Percentiles rank a stretch among this genome's conserved stretches.
Evolutionary conservation across 2,888 invertebrate species (phyloP).

Genomic region (Trimorus sp.): DNA sequence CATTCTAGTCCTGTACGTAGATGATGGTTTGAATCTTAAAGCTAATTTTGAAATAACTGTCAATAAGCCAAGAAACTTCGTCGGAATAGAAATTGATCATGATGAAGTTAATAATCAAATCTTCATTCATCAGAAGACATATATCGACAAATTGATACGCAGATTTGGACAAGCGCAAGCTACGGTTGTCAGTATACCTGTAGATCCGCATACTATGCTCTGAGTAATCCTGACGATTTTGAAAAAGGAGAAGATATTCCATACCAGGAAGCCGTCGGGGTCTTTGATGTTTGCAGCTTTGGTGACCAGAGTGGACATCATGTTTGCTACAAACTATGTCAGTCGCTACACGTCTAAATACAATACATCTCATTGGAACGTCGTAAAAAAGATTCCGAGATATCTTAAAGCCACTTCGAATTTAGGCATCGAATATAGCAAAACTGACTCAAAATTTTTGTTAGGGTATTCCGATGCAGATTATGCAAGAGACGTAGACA

Average conservation of each 20-base stretch:
- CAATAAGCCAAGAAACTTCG: neutral
- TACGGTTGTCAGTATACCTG: conserved; percentile 34
- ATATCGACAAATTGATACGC: conserved; percentile 33
- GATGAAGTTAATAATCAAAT: conserved; percentile 8
- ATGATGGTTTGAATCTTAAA: conserved; percentile 14
- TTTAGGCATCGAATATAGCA: conserved; percentile 42
- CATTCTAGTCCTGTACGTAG: conserved; percentile 7
- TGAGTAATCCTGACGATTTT: neutral
- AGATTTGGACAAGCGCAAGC: conserved; percentile 45
- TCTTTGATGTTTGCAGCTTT: conserved; percentile 56
- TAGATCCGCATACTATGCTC: conserved; percentile 44
- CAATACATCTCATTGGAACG: conserved; percentile 48
- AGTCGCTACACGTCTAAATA: conserved; percentile 42
- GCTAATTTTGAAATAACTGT: neutral
- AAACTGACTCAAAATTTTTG: conserved; percentile 11
- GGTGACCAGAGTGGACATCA: conserved; percentile 46
- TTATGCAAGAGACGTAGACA: conserved; percentile 17
- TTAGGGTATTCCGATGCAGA: conserved; percentile 53
- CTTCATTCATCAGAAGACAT: conserved; percentile 40
- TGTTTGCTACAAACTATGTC: conserved; percentile 37
- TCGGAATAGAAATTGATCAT: neutral
- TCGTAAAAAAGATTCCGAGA: conserved; percentile 57
- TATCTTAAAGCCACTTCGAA: conserved; percentile 37
- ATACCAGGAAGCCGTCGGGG: conserved; percentile 53
- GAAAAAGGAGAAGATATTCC: neutral